Conservation (phyloP, 2,888 invertebrate species). For the Dynastes grantii region DNA sequence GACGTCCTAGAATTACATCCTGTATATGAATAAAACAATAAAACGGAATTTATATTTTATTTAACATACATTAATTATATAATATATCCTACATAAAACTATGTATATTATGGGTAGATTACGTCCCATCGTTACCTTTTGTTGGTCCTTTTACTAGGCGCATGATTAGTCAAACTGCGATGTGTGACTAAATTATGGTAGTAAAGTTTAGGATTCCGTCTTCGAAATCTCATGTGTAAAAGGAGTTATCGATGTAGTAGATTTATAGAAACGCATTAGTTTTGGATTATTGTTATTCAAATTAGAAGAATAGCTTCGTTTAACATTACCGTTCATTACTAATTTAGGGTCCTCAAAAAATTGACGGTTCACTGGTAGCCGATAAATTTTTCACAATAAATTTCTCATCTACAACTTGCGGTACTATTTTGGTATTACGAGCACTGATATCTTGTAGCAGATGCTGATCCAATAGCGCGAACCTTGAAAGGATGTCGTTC, state of each 20-base stretch:
- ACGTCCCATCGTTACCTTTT: background rate
- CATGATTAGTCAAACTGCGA: background rate
- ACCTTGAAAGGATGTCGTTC: background rate
- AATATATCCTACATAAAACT: background rate
- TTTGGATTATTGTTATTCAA: background rate
- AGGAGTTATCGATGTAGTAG: background rate
- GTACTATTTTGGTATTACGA: background rate
- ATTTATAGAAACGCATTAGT: background rate
- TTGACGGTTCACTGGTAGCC: too few species aligned
- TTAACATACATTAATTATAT: too few species aligned
- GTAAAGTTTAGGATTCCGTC: background rate
- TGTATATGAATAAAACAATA: too few species aligned
- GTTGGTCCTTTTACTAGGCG: background rate
- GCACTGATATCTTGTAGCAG: background rate
- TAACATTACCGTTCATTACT: background rate
- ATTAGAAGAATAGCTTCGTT: background rate
- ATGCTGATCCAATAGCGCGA: conserved; percentile 1
- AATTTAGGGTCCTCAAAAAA: too few species aligned
- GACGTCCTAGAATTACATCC: too few species aligned
- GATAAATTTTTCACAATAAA: conserved; percentile 6
- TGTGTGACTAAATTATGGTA: background rate
- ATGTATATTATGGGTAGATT: background rate
- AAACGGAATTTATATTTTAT: too few species aligned
- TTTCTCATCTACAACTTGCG: background rate
- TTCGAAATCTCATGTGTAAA: background rate